Evolutionary conservation across 2,113 vertebrate species (phyloP), one percentile per base, ranked within the genome.

Genomic region (Silurus meridionalis): DNA sequence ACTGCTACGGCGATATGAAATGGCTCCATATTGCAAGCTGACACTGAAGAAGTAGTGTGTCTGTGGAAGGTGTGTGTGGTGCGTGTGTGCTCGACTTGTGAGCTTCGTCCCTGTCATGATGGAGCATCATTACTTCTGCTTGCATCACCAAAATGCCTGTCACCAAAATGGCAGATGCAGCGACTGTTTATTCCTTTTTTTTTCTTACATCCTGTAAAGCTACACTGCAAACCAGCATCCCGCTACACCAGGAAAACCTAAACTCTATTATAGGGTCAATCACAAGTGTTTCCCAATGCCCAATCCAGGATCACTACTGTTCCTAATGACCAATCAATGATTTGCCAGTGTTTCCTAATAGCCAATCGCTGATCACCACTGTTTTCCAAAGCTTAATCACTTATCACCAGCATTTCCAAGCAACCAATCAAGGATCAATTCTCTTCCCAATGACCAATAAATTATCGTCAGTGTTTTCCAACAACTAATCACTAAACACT

Each of bases 1-100:
- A 88, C 82, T 85, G 85, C 46, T 58, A 64, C 85, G 53, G 61
- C 15, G 80, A 85, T 71, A 80, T 87, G 17, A 80, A 72, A 83
- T 66, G 61, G 52, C 57, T 82, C 60, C 53, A 83, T 80, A 83
- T 71, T 78, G 83, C 85, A 72, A 88, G 66, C 83, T 87, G 85
- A 69, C 58, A 79, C 85, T 80, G 78, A 66, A 80, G 53, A 75
- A 75, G 52, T 61, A 60, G 10, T 23, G 28, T 80, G 25, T 61
- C n/a, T 58, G 75, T 50, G 28, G 57, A 48, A 48, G 21, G 79
- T 71, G 37, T 85, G 55, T 23, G 50, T 86, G 88, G 52, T 86
- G 74, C 17, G 67, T 48, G 74, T 77, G 46, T 21, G 46, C 8
- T 7, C 17, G 17, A 77, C 69, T 66, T 37, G 50, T 66, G 80